A percentile compares a stretch with the other conserved stretches of the same genome.
phyloP scores from a whole-genome alignment of 2,888 invertebrate species.

The Drosophila helvetica region DNA sequence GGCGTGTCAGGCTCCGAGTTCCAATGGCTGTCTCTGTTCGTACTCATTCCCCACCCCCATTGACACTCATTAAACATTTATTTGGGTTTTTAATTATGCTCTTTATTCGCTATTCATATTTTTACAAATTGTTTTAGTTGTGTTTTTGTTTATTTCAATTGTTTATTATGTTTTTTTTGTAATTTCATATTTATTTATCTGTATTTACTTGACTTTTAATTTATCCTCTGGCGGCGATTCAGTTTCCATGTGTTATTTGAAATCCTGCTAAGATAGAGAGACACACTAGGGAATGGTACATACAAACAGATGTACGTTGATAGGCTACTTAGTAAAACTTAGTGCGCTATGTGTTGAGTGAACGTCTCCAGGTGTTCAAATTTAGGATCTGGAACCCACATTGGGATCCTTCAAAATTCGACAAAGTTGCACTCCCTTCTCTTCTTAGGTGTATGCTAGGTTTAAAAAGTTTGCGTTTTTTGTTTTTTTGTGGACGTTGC shows the following conservation, averaged over 20 bases:
- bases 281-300: constrained; percentile 45
- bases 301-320: constrained; percentile 8
- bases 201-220: constrained; percentile 29
- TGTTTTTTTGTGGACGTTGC: constrained; percentile 62
- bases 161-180: constrained; percentile 45
- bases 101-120: constrained; percentile 71
- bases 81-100: constrained; percentile 62
- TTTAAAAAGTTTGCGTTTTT: constrained; percentile 49
- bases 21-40: neutral
- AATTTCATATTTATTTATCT: constrained; percentile 32
- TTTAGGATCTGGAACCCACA: constrained; percentile 36
- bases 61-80: constrained; percentile 15
- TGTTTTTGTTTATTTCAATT: constrained; percentile 61
- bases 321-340: constrained; percentile 52
- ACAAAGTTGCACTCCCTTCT: constrained; percentile 26
- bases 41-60: constrained; percentile 1
- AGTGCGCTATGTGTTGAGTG: constrained; percentile 40
- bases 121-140: constrained; percentile 57
- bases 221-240: constrained; percentile 18
- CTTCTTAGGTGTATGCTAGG: constrained; percentile 44
- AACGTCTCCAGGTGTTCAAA: constrained; percentile 3
- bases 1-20: neutral
- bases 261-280: constrained; percentile 17
- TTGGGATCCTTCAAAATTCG: constrained; percentile 7
- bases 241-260: constrained; percentile 23